Evolutionary conservation across 1,140 invertebrate species (phyloP).

Genomic region (Gonatopus flavifemur): DNA sequence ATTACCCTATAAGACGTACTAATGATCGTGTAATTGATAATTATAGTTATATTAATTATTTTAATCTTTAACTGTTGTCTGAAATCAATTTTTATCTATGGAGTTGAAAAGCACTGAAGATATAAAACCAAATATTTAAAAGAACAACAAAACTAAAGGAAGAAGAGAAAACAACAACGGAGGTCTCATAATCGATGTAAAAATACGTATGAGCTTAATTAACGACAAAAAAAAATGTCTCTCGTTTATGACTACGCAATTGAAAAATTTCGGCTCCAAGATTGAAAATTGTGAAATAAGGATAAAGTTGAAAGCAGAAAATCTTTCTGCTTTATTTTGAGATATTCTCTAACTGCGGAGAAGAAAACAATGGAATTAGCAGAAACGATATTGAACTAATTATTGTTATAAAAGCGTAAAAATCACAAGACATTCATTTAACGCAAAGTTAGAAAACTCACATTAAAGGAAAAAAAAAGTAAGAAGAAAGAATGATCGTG

Average conservation of each 20-base stretch:
- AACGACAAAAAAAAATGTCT: slow-evolving; percentile 20
- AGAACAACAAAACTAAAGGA: slow-evolving; percentile 8
- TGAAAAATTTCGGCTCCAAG: slow-evolving; percentile 36
- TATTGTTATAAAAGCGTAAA: slow-evolving; percentile 55
- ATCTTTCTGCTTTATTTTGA: slow-evolving; percentile 41
- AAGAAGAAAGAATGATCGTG: not conserved
- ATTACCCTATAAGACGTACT: slow-evolving; percentile 46
- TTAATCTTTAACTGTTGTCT: slow-evolving; percentile 56
- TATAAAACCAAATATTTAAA: too few relatives aligned
- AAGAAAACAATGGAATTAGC: slow-evolving; percentile 27
- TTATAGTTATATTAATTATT: slow-evolving; percentile 57
- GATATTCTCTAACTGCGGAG: slow-evolving; percentile 39
- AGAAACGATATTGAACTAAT: slow-evolving; percentile 52
- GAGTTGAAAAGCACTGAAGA: slow-evolving; percentile 30
- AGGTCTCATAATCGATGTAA: slow-evolving; percentile 15
- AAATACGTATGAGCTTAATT: slow-evolving; percentile 36
- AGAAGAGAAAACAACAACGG: not conserved
- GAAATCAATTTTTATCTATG: slow-evolving; percentile 55
- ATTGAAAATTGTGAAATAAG: slow-evolving; percentile 38
- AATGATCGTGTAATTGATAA: slow-evolving; percentile 50
- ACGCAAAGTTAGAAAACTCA: slow-evolving; percentile 20
- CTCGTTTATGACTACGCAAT: slow-evolving; percentile 14
- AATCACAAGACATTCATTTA: slow-evolving; percentile 55
- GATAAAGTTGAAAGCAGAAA: slow-evolving; percentile 37
- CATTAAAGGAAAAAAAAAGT: slow-evolving; percentile 11